phyloP scores from a whole-genome alignment of 2,113 vertebrate genomes.

The Cinclus mexicanus region DNA sequence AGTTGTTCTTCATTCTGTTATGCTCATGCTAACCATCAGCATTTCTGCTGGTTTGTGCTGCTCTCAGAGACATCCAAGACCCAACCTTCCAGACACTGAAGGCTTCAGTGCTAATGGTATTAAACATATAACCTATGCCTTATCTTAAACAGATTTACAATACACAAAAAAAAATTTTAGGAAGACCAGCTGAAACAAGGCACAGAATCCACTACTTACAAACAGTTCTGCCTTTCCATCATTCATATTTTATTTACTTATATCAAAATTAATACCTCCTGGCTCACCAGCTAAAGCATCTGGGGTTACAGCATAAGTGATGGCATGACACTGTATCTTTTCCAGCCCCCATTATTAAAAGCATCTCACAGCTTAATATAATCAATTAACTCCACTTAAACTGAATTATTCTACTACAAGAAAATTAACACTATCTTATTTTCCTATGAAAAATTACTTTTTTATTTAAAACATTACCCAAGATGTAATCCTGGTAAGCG shows the following conservation, averaged over 20 bases:
- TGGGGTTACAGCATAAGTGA: not conserved
- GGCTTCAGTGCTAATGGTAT: not conserved
- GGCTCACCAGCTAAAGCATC: not conserved
- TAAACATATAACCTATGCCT: not conserved
- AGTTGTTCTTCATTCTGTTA: not conserved
- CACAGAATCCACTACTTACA: not conserved
- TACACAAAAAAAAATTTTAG: not conserved
- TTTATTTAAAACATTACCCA: conserved; percentile 73
- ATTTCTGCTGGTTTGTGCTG: not conserved
- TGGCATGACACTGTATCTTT: not conserved
- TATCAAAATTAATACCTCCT: not conserved
- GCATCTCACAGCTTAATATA: not conserved
- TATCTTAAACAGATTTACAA: not conserved
- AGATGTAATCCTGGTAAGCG: conserved; percentile 92
- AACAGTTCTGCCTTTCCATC: not conserved
- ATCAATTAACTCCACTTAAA: not conserved
- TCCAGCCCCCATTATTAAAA: not conserved
- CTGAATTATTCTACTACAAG: not conserved
- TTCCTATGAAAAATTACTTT: not conserved
- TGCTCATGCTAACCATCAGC: not conserved
- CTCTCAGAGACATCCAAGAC: not conserved
- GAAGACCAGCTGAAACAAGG: not conserved
- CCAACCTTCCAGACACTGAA: not conserved
- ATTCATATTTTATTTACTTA: not conserved
- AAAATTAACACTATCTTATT: not conserved